Evolutionary conservation across 2,797 vertebrate species (phyloP).

Genomic region (Enteromius viviparus): DNA sequence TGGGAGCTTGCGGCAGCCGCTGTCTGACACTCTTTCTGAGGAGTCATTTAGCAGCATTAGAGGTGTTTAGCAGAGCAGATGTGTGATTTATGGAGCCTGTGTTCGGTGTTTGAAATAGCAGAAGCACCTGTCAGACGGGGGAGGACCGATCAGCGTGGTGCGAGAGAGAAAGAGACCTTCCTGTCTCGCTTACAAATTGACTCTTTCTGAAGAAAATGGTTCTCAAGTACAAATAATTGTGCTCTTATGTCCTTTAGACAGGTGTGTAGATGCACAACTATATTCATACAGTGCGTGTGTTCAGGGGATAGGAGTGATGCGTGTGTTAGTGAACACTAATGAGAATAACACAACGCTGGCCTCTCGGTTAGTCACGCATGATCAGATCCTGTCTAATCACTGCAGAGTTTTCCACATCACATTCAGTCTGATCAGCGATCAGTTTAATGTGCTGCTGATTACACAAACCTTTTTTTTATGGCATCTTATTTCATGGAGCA

Average conservation of each 20-base stretch:
- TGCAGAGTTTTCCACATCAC: neutral
- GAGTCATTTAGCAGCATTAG: slow-evolving; percentile 36
- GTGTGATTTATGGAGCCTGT: slow-evolving; percentile 53
- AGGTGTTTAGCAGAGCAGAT: slow-evolving; percentile 43
- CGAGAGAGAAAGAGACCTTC: neutral
- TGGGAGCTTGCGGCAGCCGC: slow-evolving; percentile 1
- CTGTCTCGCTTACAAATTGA: neutral
- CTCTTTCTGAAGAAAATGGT: slow-evolving; percentile 5
- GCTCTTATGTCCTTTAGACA: neutral
- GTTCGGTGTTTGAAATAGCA: slow-evolving; percentile 43
- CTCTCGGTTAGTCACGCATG: too few species aligned
- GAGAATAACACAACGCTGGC: neutral
- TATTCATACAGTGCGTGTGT: neutral
- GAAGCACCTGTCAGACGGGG: slow-evolving; percentile 49
- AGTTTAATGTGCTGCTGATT: neutral
- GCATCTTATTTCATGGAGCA: neutral
- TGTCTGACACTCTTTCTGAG: slow-evolving; percentile 34
- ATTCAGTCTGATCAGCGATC: neutral
- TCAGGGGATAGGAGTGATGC: neutral
- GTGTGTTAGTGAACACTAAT: neutral
- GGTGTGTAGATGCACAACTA: neutral
- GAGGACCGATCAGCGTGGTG: slow-evolving; percentile 15
- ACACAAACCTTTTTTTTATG: slow-evolving; percentile 15
- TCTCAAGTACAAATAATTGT: neutral
- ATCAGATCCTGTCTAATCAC: neutral